Percentiles rank a stretch among this genome's conserved stretches.
These are phyloP conservation scores for Laticauda colubrina DNA, from an alignment of 2,113 vertebrate species.

Conservation along the genomic window DNA sequence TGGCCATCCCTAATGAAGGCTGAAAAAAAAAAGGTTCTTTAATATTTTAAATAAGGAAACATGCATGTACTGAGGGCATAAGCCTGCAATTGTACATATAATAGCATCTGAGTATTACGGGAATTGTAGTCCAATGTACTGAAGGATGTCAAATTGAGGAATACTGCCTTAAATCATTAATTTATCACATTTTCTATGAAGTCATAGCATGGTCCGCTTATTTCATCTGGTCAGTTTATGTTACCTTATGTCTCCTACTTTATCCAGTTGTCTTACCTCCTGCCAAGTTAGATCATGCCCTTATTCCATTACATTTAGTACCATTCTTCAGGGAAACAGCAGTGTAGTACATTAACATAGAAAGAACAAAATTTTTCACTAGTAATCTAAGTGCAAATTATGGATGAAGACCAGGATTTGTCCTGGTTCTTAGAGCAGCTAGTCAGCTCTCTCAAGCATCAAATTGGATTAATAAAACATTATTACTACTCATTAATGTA, in stretches of 20 bases:
- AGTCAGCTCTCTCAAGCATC: not conserved
- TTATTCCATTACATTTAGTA: conserved; percentile 27
- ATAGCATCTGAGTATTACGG: not conserved
- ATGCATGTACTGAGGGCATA: not conserved
- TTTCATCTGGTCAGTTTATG: not conserved
- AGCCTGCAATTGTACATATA: not conserved
- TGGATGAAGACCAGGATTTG: not conserved
- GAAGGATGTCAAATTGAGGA: not conserved
- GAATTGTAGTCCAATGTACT: not conserved
- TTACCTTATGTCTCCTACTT: not conserved
- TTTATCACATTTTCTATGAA: not conserved
- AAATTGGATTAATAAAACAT: conserved; percentile 6
- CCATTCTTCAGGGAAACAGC: not conserved
- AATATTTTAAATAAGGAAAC: not conserved
- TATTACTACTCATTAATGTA: not conserved
- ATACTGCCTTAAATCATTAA: not conserved
- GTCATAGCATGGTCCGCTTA: not conserved
- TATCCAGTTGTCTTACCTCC: conserved; percentile 11
- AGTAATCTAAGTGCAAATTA: not conserved
- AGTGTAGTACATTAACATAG: not conserved
- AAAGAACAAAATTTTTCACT: conserved; percentile 6
- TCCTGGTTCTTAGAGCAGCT: not conserved
- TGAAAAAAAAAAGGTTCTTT: not conserved
- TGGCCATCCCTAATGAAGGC: not conserved
- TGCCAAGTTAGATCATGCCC: conserved; percentile 6